A percentile compares a stretch with the other conserved stretches of the same genome.
Evolutionary conservation across 2,888 invertebrate genomes (phyloP).

Genomic region (Glaucopsyche alexis): DNA sequence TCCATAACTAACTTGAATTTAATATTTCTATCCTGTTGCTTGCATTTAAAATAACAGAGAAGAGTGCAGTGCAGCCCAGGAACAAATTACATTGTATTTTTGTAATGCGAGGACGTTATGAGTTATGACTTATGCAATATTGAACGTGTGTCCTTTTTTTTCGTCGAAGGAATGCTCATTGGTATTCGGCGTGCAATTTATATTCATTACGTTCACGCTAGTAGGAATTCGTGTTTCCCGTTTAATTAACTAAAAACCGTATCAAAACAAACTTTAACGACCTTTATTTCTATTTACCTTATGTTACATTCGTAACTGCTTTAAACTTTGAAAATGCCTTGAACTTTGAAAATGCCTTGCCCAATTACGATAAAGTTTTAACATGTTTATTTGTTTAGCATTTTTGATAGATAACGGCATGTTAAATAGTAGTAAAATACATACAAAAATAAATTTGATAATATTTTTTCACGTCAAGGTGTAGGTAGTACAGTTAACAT

Average conservation of each 20-base stretch:
- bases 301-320: not conserved
- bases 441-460: not conserved
- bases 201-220: constrained; percentile 20
- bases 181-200: constrained; percentile 14
- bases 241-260: constrained; percentile 21
- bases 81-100: not conserved
- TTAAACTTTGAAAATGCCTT: not conserved
- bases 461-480: not conserved
- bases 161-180: constrained; percentile 22
- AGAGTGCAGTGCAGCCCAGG: not conserved
- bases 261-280: constrained; percentile 12
- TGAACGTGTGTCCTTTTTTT: not conserved
- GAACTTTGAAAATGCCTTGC: not conserved
- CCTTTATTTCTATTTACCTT: not conserved
- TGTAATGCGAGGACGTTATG: constrained; percentile 16
- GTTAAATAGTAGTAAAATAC: no score
- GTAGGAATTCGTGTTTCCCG: constrained; percentile 15
- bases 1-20: not conserved
- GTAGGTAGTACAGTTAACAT: constrained; percentile 12
- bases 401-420: no score
- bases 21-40: not conserved
- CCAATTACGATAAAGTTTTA: no score
- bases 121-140: not conserved
- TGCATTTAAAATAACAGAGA: not conserved
- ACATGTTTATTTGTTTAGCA: no score